Base-by-base conservation (phyloP, 2,113 vertebrate genomes). In the Tretioscincus oriximinensis region DNA sequence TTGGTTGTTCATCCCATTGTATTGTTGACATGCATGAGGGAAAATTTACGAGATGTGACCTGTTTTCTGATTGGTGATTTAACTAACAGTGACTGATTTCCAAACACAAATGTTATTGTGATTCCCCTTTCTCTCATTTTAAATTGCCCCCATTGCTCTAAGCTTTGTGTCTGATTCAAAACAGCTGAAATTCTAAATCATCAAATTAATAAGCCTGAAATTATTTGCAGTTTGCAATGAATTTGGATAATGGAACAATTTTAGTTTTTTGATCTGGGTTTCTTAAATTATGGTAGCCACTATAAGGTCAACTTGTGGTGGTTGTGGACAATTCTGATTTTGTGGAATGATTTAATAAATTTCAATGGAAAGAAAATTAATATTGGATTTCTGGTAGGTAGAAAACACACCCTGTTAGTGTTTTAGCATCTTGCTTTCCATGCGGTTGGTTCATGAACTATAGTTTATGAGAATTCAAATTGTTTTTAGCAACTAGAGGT, bases 51-150 rank as follows among this genome's bases (percentile, higher is more conserved):
- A 93, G 86, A 90, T 92, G 89, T 93, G 93, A 94, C 93, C 92
- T 92, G 93, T 89, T 95, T 95, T 94, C 90, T 94, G 90, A 92
- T 93, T 95, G 93, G 93, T 83, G 78, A 88, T 68, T 80, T 2
- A 54, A 88, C 63, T 65, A 9, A 77, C 89, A 84, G 91, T 87
- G 82, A 75, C 83, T 90, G 88, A 81, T 85, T 84, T 85, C 86
- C 90, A 60, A 63, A 21, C 81, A 5, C 85, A 74, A 16, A 84
- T 83, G 64, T 70, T 74, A 22, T 49, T 85, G 72, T 76, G 76
- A 54, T 61, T 69, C 92, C 2, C 87, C 49, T 51, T 87, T 73
- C 73, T 86, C 85, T 77, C 73, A 51, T 67, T 85, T 82, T 69
- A 78, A 76, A 66, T 11, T 16, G 21, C 5, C 11, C 35, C 3